These are phyloP conservation scores for Hippocampus comes DNA, from an alignment of 2,113 vertebrate species.

Conservation along the genomic window DNA sequence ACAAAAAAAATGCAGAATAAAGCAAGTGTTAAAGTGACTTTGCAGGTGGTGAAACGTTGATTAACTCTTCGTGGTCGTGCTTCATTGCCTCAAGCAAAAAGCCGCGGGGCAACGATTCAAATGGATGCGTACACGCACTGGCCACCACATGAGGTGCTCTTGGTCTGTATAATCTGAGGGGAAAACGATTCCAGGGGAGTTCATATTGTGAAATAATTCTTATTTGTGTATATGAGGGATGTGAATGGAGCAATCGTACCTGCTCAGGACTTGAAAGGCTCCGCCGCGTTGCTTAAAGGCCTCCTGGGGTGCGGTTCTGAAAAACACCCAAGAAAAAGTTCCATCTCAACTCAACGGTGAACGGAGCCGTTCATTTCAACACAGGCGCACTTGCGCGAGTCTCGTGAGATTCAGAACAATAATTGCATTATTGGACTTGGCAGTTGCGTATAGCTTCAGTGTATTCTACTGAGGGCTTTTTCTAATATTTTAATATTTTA, in stretches of 20 bases:
- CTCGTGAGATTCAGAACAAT: background rate
- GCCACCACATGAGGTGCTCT: background rate
- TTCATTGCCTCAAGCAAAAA: slow-evolving; percentile 35
- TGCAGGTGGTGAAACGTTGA: slow-evolving; percentile 24
- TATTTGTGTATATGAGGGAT: background rate
- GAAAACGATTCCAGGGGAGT: background rate
- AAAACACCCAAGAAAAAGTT: background rate
- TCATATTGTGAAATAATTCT: too few species aligned
- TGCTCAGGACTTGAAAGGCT: slow-evolving; percentile 75
- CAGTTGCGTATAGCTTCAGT: background rate
- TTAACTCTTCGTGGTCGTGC: slow-evolving; percentile 4
- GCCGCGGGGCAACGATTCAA: slow-evolving; percentile 21
- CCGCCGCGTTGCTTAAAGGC: slow-evolving; percentile 71
- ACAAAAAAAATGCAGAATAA: slow-evolving; percentile 51
- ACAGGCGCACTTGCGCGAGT: background rate
- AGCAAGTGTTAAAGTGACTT: slow-evolving; percentile 52
- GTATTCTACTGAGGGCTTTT: background rate
- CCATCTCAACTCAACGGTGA: background rate
- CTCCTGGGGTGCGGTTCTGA: slow-evolving; percentile 70
- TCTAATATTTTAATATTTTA: background rate
- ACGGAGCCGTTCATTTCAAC: background rate
- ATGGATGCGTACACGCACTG: background rate
- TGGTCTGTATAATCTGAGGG: background rate
- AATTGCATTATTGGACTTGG: background rate
- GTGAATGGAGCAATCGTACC: slow-evolving; percentile 45